Evolutionary conservation across 2,113 vertebrate species (phyloP).

Genomic region (Syngnathoides biaculeatus): DNA sequence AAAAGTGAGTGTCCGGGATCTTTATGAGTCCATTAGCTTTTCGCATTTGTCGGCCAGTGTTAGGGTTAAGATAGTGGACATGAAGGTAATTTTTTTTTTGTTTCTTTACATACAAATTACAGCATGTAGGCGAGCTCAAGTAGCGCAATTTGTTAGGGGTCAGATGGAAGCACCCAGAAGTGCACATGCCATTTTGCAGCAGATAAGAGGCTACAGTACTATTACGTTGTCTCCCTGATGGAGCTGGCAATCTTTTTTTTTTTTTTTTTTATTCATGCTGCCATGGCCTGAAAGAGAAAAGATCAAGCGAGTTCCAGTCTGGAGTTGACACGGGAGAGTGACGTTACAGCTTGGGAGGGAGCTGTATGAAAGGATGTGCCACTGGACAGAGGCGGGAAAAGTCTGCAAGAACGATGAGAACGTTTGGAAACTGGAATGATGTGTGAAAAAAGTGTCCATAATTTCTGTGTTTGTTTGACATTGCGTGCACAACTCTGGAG

Average conservation of each 20-base stretch:
- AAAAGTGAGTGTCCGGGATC: no score
- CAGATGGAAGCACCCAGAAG: not conserved
- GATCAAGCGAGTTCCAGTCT: conserved; percentile 21
- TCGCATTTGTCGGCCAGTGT: no score
- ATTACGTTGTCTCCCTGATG: conserved; percentile 33
- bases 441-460: conserved; percentile 11
- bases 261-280: conserved; percentile 46
- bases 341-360: conserved; percentile 10
- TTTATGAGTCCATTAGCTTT: no score
- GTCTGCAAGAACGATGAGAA: conserved; percentile 7
- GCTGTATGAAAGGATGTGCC: conserved; percentile 14
- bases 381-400: conserved; percentile 1
- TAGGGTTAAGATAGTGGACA: no score
- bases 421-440: conserved; percentile 11
- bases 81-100: no score
- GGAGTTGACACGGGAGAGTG: conserved; percentile 28
- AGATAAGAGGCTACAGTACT: conserved; percentile 17
- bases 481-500: conserved; percentile 30
- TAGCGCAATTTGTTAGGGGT: conserved; percentile 9
- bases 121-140: not conserved
- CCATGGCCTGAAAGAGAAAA: conserved; percentile 36
- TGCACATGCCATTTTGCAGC: conserved; percentile 18
- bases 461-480: conserved; percentile 32
- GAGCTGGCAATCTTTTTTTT: conserved; percentile 50
- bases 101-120: no score